These are phyloP conservation scores for Collichthys lucidus DNA, from an alignment of 2,113 vertebrate genomes.

Conservation along the genomic window DNA sequence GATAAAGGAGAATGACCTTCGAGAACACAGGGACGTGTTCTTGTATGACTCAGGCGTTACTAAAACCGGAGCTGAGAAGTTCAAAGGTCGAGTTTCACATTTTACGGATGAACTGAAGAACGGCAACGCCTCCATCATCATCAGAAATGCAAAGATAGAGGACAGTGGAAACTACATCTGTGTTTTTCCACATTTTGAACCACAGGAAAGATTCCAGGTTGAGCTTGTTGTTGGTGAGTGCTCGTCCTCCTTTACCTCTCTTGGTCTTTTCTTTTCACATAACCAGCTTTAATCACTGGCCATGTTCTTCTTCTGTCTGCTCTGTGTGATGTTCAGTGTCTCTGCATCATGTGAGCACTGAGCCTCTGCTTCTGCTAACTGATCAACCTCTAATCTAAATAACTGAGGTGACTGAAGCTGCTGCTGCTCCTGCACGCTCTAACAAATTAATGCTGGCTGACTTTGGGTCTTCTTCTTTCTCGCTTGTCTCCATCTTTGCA, in stretches of 20 bases:
- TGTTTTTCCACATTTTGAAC: fast-evolving
- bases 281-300: too few relatives aligned
- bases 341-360: too few relatives aligned
- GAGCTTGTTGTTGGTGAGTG: conserved; percentile 11
- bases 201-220: fast-evolving
- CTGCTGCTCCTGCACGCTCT: too few relatives aligned
- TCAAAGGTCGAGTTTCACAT: conserved; percentile 27
- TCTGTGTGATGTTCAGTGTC: too few relatives aligned
- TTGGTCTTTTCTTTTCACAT: too few relatives aligned
- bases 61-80: background rate
- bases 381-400: too few relatives aligned
- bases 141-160: background rate
- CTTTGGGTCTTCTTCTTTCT: too few relatives aligned
- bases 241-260: too few relatives aligned
- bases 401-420: too few relatives aligned
- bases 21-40: background rate
- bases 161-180: conserved; percentile 25
- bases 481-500: too few relatives aligned
- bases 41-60: fast-evolving
- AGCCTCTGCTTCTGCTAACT: background rate
- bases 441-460: too few relatives aligned
- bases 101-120: background rate
- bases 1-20: background rate
- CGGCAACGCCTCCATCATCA: conserved; percentile 14
- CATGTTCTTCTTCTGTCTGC: too few relatives aligned